A percentile compares a stretch with the other conserved stretches of the same genome.
phyloP scores from a whole-genome alignment of 2,888 invertebrate species.

The Ophion ventricosus region DNA sequence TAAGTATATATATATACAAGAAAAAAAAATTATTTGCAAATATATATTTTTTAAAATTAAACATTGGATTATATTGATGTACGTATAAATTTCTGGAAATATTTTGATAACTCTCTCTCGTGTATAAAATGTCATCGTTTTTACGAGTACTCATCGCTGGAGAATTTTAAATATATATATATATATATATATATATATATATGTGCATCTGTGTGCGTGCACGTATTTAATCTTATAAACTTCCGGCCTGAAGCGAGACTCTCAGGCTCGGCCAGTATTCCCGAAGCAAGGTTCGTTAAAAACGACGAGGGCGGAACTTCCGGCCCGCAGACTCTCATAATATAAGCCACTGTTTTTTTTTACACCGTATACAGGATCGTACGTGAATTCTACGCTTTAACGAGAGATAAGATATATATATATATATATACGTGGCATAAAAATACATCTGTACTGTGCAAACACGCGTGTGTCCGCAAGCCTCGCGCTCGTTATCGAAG shows the following conservation, averaged over 20 bases:
- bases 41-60: too few species aligned
- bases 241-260: slow-evolving; percentile 57
- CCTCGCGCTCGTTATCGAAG: slow-evolving; percentile 33
- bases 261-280: slow-evolving; percentile 36
- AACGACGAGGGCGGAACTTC: slow-evolving; percentile 58
- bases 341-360: slow-evolving; percentile 40
- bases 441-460: slow-evolving; percentile 4
- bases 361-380: slow-evolving; percentile 31
- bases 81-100: not conserved
- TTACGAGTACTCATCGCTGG: not conserved
- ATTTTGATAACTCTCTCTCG: not conserved
- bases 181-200: not conserved
- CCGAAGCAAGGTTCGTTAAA: slow-evolving; percentile 44
- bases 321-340: slow-evolving; percentile 42
- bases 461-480: slow-evolving; percentile 21
- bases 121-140: slow-evolving; percentile 5
- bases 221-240: slow-evolving; percentile 34
- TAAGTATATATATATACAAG: too few species aligned
- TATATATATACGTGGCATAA: not conserved
- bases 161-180: not conserved
- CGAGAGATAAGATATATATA: not conserved
- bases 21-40: too few species aligned
- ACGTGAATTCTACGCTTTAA: slow-evolving; percentile 20
- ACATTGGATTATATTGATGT: not conserved
- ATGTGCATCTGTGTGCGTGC: slow-evolving; percentile 3